Evolutionary conservation across 2,113 vertebrate genomes (phyloP), one percentile per base, ranked within the genome.

Genomic region (Corydoras sp.): DNA sequence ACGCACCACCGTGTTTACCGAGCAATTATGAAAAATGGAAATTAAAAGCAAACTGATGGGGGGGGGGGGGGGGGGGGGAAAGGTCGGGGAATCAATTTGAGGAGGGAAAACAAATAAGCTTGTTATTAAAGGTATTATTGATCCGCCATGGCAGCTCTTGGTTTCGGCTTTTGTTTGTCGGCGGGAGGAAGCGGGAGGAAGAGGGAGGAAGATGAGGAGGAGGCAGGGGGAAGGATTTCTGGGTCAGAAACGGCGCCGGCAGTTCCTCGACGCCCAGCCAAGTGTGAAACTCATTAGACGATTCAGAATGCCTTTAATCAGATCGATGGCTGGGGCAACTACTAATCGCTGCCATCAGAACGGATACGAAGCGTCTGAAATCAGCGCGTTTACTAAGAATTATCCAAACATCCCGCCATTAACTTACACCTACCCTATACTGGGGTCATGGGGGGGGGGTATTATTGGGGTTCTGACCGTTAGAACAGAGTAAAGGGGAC

Each of bases 281-380:
- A 92, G 94, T 95, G 96, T 94, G 95, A 97, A 97, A 94, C 92
- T 97, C 93, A 98, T 98, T 96, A 98, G 93, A 94, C 91, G 94
- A 93, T 91, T 93, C 92, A 92, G 93, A 95, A 97, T 94, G 94
- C 91, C 92, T 90, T 93, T 96, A 96, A 97, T 96, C 93, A 93
- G 93, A 92, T 98, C 95, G 95, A 97, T 95, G 92, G 92, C 92
- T 82, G 90, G 92, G 90, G 91, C 91, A 92, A 91, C 91, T 92
- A 94, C 92, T 91, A 92, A 93, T 90, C 92, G 92, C 91, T 91
- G 91, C 92, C 92, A 94, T 94, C 91, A 88, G 92, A 96, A 96
- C 89, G 91, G 86, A 84, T 84, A 87, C 81, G 87, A 85, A 87
- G 87, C 87, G 82, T 87, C 85, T 80, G 81, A 75, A 89, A 90